Evolutionary conservation across 2,888 invertebrate genomes (phyloP).

Genomic region (Syritta pipiens): DNA sequence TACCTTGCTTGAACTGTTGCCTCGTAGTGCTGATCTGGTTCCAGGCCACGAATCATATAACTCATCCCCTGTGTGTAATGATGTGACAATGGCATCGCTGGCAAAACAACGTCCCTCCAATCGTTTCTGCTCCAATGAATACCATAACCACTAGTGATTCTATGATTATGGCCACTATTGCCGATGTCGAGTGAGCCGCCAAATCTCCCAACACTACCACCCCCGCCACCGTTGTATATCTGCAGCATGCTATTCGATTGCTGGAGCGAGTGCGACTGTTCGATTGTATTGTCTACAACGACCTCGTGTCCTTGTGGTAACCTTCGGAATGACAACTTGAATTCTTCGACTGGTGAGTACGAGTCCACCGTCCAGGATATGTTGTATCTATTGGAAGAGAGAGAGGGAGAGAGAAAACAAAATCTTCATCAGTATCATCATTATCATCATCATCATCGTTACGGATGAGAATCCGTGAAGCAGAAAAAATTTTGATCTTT

Average conservation of each 20-base stretch:
- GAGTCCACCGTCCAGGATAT: constrained; percentile 86
- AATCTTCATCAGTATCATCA: constrained; percentile 53
- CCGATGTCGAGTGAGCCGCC: constrained; percentile 50
- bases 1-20: constrained; percentile 83
- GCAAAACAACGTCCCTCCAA: constrained; percentile 82
- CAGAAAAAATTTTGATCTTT: constrained; percentile 34
- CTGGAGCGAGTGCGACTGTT: constrained; percentile 73
- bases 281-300: constrained; percentile 79
- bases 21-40: constrained; percentile 84
- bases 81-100: constrained; percentile 80
- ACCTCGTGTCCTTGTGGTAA: constrained; percentile 81
- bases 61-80: constrained; percentile 83
- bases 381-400: constrained; percentile 81
- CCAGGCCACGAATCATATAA: constrained; percentile 84
- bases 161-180: constrained; percentile 74
- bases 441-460: constrained; percentile 17
- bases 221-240: constrained; percentile 72
- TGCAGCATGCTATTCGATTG: constrained; percentile 71
- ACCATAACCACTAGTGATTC: constrained; percentile 76
- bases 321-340: constrained; percentile 83
- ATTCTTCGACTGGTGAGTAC: constrained; percentile 84
- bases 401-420: constrained; percentile 10
- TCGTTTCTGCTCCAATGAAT: constrained; percentile 80
- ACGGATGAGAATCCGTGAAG: background rate
- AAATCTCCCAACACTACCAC: constrained; percentile 51